A percentile compares a stretch with the other conserved stretches of the same genome.
These are phyloP conservation scores for Podarcis muralis DNA, from an alignment of 2,113 vertebrate species.

Conservation along the genomic window DNA sequence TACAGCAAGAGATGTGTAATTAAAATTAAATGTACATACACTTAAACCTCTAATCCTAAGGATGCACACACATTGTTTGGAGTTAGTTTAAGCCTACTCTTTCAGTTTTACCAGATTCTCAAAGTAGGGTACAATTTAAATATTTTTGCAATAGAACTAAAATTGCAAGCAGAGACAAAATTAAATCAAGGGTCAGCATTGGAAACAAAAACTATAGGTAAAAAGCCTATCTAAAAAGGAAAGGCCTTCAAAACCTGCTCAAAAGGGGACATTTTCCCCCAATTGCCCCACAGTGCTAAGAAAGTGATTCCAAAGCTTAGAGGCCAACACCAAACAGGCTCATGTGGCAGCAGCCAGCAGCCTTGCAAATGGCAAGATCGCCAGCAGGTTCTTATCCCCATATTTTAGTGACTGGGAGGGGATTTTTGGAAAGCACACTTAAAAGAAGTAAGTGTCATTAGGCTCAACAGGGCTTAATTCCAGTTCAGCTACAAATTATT, in stretches of 20 bases:
- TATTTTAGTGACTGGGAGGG: neutral
- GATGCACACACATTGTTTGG: neutral
- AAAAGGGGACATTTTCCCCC: neutral
- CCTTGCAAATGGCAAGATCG: neutral
- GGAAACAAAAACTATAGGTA: neutral
- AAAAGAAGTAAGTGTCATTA: neutral
- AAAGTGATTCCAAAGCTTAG: neutral
- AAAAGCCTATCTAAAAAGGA: neutral
- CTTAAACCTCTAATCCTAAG: neutral
- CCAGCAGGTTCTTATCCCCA: neutral
- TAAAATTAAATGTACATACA: neutral
- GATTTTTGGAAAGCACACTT: neutral
- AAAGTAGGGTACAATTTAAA: neutral
- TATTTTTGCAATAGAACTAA: neutral
- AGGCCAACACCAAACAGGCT: neutral
- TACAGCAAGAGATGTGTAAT: neutral
- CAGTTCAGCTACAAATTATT: neutral
- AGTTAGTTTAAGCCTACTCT: neutral
- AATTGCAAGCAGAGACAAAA: neutral
- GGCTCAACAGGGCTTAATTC: neutral
- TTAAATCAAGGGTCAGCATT: neutral
- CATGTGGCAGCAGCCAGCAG: neutral
- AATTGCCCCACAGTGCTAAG: neutral
- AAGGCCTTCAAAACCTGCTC: neutral
- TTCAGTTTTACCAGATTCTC: neutral